Evolutionary conservation across 2,888 invertebrate genomes (phyloP), one percentile per base, ranked within the genome.

Genomic region (Erynnis tages): DNA sequence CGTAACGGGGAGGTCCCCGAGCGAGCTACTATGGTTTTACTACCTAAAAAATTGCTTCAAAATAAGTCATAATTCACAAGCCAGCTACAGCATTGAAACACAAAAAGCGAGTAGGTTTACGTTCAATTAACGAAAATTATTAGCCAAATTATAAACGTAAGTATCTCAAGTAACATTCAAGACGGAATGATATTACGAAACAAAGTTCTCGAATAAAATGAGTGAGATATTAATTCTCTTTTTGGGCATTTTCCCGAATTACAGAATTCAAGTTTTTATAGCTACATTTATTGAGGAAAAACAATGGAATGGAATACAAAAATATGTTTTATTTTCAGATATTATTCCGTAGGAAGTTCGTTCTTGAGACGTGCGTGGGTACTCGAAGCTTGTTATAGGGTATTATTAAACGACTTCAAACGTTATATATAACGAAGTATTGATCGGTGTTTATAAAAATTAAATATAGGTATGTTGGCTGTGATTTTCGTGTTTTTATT

Each of bases 151-250:
- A 46, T 35, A 46, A 46, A 25, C 8, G 4, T 10, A 21, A 16
- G 7, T 44, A 52, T 34, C 29, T 37, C 21, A 11, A 45, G 21
- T 16, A 44, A 37, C 21, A 32, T 45, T 37, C 14, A n/a, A 37
- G 10, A 45, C 27, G 13, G 8, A 44, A 52, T 52, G 52, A 27
- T 44, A 44, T 44, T 44, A 37, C 38, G 17, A 53, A 38, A 35
- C 27, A 38, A 53, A 44, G 44, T 53, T 16, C 23, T 16, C 23
- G 32, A 44, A 45, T 53, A 53, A 53, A 53, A 53, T 45, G 29
- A 38, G 38, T 53, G 45, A 53, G 32, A 53, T 53, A 53, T 50
- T 44, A 25, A 43, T 29, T 35, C 34, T 46, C 35, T 46, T 27
- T 44, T 43, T 19, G 16, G 17, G 21, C 41, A 50, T 21, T 19